A percentile compares a stretch with the other conserved stretches of the same genome.
Evolutionary conservation across 1,140 invertebrate species (phyloP).

Genomic region (Philotrypesis tridentata): DNA sequence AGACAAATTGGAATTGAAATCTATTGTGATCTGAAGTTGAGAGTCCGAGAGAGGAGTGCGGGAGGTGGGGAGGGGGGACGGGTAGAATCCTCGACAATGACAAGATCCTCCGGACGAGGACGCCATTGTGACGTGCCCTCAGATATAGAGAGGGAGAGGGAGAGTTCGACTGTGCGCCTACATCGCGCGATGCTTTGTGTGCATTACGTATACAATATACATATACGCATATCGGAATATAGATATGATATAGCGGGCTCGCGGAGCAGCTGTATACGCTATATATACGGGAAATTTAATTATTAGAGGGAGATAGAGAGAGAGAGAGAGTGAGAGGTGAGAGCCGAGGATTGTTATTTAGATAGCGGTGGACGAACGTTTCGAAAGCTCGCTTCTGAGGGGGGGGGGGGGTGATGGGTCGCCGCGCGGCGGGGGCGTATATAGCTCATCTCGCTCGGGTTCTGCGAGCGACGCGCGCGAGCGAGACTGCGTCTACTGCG

Average conservation of each 20-base stretch:
- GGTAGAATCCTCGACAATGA: not conserved
- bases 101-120: not conserved
- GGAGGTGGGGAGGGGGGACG: too few species aligned
- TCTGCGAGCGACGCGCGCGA: not conserved
- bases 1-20: constrained; percentile 44
- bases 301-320: not conserved
- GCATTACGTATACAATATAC: not conserved
- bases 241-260: not conserved
- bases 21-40: constrained; percentile 32
- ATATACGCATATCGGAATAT: too few species aligned
- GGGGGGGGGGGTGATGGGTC: too few species aligned
- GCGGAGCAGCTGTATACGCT: too few species aligned
- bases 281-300: not conserved
- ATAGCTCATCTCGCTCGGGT: not conserved
- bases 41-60: not conserved
- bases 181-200: too few species aligned
- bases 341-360: not conserved
- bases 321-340: too few species aligned
- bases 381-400: not conserved
- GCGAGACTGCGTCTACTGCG: not conserved
- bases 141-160: not conserved
- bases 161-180: too few species aligned
- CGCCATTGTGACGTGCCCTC: constrained; percentile 16
- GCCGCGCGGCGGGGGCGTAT: too few species aligned
- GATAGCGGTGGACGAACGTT: not conserved